Conservation (phyloP, 2,888 invertebrate species). For the Lepidochitona cinerea region DNA sequence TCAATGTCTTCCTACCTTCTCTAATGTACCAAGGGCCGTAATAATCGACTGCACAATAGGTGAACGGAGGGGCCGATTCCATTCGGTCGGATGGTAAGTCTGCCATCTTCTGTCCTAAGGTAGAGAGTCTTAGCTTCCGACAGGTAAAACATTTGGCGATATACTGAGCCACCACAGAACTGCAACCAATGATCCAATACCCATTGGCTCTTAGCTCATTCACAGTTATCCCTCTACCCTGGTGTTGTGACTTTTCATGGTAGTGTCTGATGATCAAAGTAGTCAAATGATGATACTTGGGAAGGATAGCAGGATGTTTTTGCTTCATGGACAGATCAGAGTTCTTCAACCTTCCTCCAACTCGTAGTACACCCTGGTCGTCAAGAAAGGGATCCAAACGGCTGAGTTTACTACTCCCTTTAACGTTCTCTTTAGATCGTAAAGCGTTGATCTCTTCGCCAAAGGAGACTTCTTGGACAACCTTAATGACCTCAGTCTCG, state of each 20-base stretch:
- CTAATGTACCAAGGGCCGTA: conserved; percentile 55
- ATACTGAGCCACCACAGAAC: conserved; percentile 35
- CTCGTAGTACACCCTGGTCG: conserved; percentile 20
- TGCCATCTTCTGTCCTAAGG: conserved; percentile 55
- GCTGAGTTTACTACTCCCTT: no score
- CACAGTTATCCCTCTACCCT: conserved; percentile 35
- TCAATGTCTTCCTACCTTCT: conserved; percentile 44
- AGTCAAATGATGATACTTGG: conserved; percentile 18
- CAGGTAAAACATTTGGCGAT: conserved; percentile 56
- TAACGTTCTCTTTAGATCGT: no score
- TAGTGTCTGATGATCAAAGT: conserved; percentile 26
- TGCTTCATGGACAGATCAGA: conserved; percentile 4
- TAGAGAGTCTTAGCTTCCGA: conserved; percentile 32
- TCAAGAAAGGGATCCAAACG: conserved; percentile 5
- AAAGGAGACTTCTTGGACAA: no score
- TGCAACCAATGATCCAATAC: conserved; percentile 56
- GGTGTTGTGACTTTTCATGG: conserved; percentile 29
- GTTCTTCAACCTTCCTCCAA: conserved; percentile 25
- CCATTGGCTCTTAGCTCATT: conserved; percentile 34
- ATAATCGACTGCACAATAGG: conserved; percentile 60
- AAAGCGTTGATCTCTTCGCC: no score
- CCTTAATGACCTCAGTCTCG: no score
- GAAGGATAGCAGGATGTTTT: conserved; percentile 27
- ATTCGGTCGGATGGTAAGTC: conserved; percentile 58
- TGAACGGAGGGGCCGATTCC: conserved; percentile 48